Conservation (phyloP, 2,797 vertebrate genomes). For the Fistularia commersonii region DNA sequence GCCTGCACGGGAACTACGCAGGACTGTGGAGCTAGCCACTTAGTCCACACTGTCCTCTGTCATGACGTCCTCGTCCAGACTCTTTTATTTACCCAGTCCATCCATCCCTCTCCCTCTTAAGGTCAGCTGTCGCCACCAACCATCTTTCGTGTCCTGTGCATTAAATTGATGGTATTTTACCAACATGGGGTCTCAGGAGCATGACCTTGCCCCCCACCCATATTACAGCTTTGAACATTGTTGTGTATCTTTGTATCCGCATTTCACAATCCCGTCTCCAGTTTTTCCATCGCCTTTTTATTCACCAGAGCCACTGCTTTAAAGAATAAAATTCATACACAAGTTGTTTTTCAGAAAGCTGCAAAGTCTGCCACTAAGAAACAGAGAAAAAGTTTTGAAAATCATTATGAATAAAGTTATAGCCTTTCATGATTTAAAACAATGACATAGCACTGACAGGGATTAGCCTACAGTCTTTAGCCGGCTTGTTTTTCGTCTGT, state of each 20-base stretch:
- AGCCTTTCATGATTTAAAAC: slow-evolving; percentile 44
- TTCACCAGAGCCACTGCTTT: slow-evolving; percentile 18
- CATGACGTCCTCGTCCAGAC: slow-evolving; percentile 29
- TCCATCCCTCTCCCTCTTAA: slow-evolving; percentile 18
- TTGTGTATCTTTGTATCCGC: slow-evolving; percentile 43
- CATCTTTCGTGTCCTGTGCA: slow-evolving; percentile 13
- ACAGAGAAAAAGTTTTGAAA: slow-evolving; percentile 32
- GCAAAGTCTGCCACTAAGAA: slow-evolving; percentile 49
- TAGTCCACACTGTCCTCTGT: slow-evolving; percentile 11
- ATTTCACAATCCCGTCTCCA: slow-evolving; percentile 13
- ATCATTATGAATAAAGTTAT: slow-evolving; percentile 46
- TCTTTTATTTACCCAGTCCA: slow-evolving; percentile 27
- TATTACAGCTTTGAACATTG: slow-evolving; percentile 46
- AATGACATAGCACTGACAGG: slow-evolving; percentile 41
- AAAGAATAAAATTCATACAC: slow-evolving; percentile 36
- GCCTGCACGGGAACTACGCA: slow-evolving; percentile 97
- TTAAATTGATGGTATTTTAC: slow-evolving; percentile 28
- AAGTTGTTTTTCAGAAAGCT: slow-evolving; percentile 44
- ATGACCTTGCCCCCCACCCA: slow-evolving; percentile 37
- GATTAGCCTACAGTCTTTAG: slow-evolving; percentile 40
- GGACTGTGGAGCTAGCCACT: slow-evolving; percentile 92
- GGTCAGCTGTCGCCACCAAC: slow-evolving; percentile 17
- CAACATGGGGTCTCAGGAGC: slow-evolving; percentile 67
- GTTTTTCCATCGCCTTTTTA: slow-evolving; percentile 14
- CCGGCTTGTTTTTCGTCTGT: slow-evolving; percentile 40